A percentile compares a stretch with the other conserved stretches of the same genome.
These are phyloP conservation scores for Yponomeuta plumbellus DNA, from an alignment of 2,888 invertebrate species.

Conservation along the genomic window DNA sequence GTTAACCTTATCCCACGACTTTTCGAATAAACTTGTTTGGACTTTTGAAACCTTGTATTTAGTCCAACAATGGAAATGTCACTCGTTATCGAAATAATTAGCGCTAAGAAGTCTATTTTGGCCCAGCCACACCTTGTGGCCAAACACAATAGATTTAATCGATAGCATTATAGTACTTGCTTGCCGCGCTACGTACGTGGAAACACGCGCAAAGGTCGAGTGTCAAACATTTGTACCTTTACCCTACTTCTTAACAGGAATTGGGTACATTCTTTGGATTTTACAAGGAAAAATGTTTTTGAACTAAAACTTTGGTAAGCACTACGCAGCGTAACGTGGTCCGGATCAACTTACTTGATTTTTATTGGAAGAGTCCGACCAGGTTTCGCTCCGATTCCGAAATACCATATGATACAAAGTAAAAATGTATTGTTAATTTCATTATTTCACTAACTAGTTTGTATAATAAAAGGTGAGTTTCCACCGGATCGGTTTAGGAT, in stretches of 20 bases:
- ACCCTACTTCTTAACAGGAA: neutral
- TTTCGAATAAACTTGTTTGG: slow-evolving; percentile 12
- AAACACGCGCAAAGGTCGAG: slow-evolving; percentile 4
- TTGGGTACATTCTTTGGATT: neutral
- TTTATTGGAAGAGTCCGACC: too few species aligned
- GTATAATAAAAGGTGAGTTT: too few species aligned
- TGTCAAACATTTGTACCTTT: neutral
- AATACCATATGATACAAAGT: too few species aligned
- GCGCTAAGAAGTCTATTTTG: slow-evolving; percentile 23
- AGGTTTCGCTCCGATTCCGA: too few species aligned
- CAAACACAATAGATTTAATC: slow-evolving; percentile 11
- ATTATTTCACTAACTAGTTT: too few species aligned
- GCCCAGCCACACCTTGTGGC: slow-evolving; percentile 14
- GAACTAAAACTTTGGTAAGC: too few species aligned
- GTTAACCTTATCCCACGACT: neutral
- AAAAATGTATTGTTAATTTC: too few species aligned
- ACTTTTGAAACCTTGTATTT: slow-evolving; percentile 15
- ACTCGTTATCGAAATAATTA: slow-evolving; percentile 44
- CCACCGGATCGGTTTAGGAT: neutral
- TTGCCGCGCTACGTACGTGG: slow-evolving; percentile 4
- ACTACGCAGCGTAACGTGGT: too few species aligned
- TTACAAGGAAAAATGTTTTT: neutral
- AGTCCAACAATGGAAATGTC: slow-evolving; percentile 34
- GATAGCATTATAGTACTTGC: neutral
- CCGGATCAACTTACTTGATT: too few species aligned